Percentiles rank a stretch among this genome's conserved stretches.
phyloP scores from a whole-genome alignment of 2,888 invertebrate species.

The Xestia c-nigrum region DNA sequence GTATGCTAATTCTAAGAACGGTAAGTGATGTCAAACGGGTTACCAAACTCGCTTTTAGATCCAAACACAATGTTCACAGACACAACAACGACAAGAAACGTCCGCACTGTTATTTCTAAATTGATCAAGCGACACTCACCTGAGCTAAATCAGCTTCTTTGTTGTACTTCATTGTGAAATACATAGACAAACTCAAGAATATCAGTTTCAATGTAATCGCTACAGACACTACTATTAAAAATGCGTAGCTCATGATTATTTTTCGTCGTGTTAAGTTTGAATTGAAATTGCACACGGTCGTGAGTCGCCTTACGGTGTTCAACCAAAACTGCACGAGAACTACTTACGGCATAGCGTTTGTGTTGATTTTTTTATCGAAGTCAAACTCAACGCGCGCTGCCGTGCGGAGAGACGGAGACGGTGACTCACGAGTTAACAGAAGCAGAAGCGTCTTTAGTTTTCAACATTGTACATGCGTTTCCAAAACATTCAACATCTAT shows the following conservation, averaged over 20 bases:
- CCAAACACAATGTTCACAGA: conserved; percentile 47
- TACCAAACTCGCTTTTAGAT: conserved; percentile 25
- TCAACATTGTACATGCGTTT: conserved; percentile 29
- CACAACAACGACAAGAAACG: conserved; percentile 28
- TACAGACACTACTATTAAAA: conserved; percentile 85
- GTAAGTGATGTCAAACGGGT: conserved; percentile 26
- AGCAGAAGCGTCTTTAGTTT: conserved; percentile 70
- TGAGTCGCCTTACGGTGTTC: conserved; percentile 69
- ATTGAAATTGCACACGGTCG: conserved; percentile 56
- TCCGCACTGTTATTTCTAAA: conserved; percentile 58
- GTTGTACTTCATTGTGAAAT: conserved; percentile 80
- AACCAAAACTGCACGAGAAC: conserved; percentile 78
- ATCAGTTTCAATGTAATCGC: conserved; percentile 84
- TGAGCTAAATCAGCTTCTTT: conserved; percentile 67
- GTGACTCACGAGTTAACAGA: conserved; percentile 72
- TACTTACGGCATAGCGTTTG: conserved; percentile 70
- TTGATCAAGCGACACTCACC: conserved; percentile 72
- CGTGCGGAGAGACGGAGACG: conserved; percentile 31
- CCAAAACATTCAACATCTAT: conserved; percentile 30
- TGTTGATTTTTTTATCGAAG: conserved; percentile 82
- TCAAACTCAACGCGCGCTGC: conserved; percentile 71
- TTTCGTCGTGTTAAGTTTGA: conserved; percentile 22
- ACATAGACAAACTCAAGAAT: conserved; percentile 85
- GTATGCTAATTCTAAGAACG: not conserved
- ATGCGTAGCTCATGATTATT: conserved; percentile 79